Percentiles rank a stretch among this genome's conserved stretches.
Conservation (phyloP, 64 coral and sea anemone genomes). For the Hydrozoanthus tunicans region DNA sequence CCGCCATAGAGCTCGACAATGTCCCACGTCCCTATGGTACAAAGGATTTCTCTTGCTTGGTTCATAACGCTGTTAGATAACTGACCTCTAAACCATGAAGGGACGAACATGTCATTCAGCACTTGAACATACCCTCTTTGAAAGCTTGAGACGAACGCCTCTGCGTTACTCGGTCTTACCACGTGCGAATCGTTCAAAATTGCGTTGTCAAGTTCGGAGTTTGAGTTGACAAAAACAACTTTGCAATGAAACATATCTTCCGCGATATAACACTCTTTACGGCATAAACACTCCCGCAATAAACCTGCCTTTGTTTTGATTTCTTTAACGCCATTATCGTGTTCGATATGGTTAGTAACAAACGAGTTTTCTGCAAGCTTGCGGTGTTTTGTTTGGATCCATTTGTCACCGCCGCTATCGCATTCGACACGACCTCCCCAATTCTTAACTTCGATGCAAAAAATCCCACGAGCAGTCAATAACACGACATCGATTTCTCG, state of each 20-base stretch:
- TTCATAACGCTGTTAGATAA: slow-evolving; percentile 64
- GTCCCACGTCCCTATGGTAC: slow-evolving; percentile 89
- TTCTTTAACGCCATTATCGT: slow-evolving; percentile 72
- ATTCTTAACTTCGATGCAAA: slow-evolving; percentile 92
- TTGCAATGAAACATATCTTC: slow-evolving; percentile 67
- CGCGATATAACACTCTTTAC: slow-evolving; percentile 64
- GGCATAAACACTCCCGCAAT: slow-evolving; percentile 79
- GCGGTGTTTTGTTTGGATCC: slow-evolving; percentile 87
- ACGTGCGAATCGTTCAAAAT: slow-evolving; percentile 78
- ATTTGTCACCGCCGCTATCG: slow-evolving; percentile 65
- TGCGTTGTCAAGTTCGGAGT: slow-evolving; percentile 63
- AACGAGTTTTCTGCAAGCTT: slow-evolving; percentile 67
- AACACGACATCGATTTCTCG: slow-evolving; percentile 94
- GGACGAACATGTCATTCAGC: slow-evolving; percentile 66
- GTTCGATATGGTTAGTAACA: slow-evolving; percentile 84
- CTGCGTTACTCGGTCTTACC: slow-evolving; percentile 49
- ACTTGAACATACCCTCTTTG: slow-evolving; percentile 68
- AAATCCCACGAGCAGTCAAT: slow-evolving; percentile 68
- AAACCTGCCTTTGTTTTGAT: slow-evolving; percentile 73
- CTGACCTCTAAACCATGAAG: slow-evolving; percentile 72
- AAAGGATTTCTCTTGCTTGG: slow-evolving; percentile 49
- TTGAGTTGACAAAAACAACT: slow-evolving; percentile 90
- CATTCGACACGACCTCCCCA: slow-evolving; percentile 72
- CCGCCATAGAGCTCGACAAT: slow-evolving; percentile 87
- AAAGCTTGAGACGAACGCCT: slow-evolving; percentile 86